These are phyloP conservation scores for Antigone vipio DNA, from an alignment of 2,113 vertebrate genomes.

Conservation along the genomic window DNA sequence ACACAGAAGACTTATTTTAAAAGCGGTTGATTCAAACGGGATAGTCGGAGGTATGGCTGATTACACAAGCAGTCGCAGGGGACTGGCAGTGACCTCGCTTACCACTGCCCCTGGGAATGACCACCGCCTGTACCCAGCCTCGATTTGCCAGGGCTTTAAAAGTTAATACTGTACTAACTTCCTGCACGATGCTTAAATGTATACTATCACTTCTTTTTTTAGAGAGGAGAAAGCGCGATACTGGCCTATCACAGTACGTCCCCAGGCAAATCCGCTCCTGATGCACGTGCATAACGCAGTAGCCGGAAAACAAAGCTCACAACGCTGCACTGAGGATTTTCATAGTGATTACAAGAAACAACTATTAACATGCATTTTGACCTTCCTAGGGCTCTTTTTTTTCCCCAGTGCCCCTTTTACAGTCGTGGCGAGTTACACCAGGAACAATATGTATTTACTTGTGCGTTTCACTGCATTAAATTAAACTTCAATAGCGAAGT, in stretches of 20 bases:
- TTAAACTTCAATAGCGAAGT: not conserved
- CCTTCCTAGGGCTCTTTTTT: not conserved
- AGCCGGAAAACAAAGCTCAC: not conserved
- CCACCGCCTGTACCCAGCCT: not conserved
- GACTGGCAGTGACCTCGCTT: not conserved
- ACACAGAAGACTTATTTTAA: not conserved
- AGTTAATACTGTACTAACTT: not conserved
- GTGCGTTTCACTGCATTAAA: not conserved
- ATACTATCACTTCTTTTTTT: not conserved
- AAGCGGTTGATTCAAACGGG: not conserved
- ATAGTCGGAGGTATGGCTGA: not conserved
- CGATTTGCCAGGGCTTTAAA: not conserved
- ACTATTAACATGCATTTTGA: not conserved
- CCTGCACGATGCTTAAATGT: not conserved
- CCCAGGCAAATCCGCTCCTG: not conserved
- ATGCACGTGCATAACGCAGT: fast-evolving
- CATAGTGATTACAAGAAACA: not conserved
- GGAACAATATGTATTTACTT: not conserved
- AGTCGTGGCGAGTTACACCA: not conserved
- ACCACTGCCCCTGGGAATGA: not conserved
- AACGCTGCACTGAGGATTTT: not conserved
- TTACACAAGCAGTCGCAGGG: not conserved
- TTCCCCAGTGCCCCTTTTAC: not conserved
- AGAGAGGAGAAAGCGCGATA: not conserved
- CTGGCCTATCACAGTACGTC: not conserved